A percentile compares a stretch with the other conserved stretches of the same genome.
These are phyloP conservation scores for Phocides pigmalion DNA, from an alignment of 1,140 invertebrate species.

Conservation along the genomic window DNA sequence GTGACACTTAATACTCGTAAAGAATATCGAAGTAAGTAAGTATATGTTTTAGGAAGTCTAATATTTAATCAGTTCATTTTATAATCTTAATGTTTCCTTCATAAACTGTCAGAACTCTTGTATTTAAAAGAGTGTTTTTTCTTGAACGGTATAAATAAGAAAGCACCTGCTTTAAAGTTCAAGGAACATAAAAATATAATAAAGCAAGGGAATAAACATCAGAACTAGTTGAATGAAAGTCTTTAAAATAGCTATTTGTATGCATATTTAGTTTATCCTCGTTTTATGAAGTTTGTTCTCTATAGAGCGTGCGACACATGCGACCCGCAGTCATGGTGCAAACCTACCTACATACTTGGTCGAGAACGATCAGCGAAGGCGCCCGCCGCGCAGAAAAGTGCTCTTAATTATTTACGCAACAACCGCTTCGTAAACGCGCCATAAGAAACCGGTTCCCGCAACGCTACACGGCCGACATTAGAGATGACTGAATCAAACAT, in stretches of 20 bases:
- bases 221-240: neutral
- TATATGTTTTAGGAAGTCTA: too few species aligned
- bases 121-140: too few species aligned
- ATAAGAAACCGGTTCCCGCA: conserved; percentile 37
- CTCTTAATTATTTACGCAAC: conserved; percentile 72
- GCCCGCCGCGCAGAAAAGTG: conserved; percentile 58
- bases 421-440: conserved; percentile 52
- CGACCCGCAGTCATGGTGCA: neutral
- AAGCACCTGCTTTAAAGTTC: too few species aligned
- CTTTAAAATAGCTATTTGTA: neutral
- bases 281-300: neutral
- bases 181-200: neutral
- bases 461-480: conserved; percentile 21
- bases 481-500: conserved; percentile 29
- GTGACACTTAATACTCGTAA: too few species aligned
- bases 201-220: neutral
- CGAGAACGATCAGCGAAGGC: conserved; percentile 36
- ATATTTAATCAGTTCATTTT: too few species aligned
- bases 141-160: too few species aligned
- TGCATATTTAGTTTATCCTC: neutral
- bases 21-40: too few species aligned
- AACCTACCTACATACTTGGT: conserved; percentile 12
- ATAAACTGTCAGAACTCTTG: too few species aligned
- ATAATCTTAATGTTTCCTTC: too few species aligned
- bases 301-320: neutral